A percentile compares a stretch with the other conserved stretches of the same genome.
These are phyloP conservation scores for Acropora tenuis DNA, from an alignment of 64 coral and sea anemone species.

Conservation along the genomic window DNA sequence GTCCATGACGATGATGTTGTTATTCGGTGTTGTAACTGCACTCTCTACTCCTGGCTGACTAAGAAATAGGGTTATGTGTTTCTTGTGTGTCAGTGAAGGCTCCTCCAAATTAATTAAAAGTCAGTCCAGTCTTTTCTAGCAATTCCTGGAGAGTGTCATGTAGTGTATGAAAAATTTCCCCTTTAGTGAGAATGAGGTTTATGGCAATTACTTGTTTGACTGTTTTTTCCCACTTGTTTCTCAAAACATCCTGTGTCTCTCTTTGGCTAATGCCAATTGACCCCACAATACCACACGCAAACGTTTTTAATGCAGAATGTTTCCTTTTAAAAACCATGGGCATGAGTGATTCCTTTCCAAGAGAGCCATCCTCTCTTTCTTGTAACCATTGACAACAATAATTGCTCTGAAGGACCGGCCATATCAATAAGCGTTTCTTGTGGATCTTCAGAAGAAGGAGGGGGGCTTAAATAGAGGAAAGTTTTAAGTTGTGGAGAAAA, in stretches of 20 bases:
- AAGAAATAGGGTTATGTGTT: conserved; percentile 29
- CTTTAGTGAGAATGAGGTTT: conserved; percentile 51
- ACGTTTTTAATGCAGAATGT: neutral
- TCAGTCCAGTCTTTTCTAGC: conserved; percentile 30
- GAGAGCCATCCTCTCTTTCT: neutral
- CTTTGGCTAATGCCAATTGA: neutral
- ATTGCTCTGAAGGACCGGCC: neutral
- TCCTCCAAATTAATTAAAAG: conserved; percentile 39
- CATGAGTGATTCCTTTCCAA: neutral
- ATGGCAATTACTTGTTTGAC: conserved; percentile 41
- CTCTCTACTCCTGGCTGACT: neutral
- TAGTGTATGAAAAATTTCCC: conserved; percentile 31
- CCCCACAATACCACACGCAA: neutral
- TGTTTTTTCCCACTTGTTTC: conserved; percentile 47
- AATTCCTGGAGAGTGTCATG: conserved; percentile 24
- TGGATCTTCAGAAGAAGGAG: neutral
- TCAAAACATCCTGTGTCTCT: neutral
- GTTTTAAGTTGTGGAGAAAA: neutral
- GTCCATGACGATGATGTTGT: no score
- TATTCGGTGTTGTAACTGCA: no score
- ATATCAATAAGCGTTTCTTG: neutral
- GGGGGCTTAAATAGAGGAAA: neutral
- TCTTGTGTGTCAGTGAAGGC: conserved; percentile 35
- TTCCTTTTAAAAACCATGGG: neutral
- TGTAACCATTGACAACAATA: neutral